Evolutionary conservation across 2,113 vertebrate species (phyloP).

Genomic region (Epinephelus moara): DNA sequence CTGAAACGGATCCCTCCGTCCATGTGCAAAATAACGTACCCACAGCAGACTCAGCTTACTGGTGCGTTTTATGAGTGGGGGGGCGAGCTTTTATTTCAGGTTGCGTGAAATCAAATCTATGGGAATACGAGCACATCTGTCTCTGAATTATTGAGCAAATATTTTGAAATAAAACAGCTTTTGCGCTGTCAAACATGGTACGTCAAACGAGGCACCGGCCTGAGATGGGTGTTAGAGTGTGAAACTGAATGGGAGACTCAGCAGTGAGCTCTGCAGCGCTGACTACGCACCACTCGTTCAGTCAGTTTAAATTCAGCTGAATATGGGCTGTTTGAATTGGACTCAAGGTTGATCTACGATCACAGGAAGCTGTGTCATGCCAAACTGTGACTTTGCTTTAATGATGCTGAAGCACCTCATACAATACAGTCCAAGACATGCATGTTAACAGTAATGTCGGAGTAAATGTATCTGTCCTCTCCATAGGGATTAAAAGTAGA

Average conservation of each 20-base stretch:
- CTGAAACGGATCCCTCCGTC: slow-evolving; percentile 72
- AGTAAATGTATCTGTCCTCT: slow-evolving; percentile 13
- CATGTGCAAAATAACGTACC: slow-evolving; percentile 71
- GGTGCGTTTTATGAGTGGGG: slow-evolving; percentile 59
- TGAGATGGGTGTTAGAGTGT: slow-evolving; percentile 56
- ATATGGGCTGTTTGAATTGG: slow-evolving; percentile 23
- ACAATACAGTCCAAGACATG: not conserved
- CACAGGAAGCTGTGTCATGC: slow-evolving; percentile 16
- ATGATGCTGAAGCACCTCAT: slow-evolving; percentile 31
- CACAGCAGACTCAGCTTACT: slow-evolving; percentile 67
- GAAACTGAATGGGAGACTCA: slow-evolving; percentile 43
- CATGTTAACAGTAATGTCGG: not conserved
- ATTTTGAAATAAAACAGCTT: slow-evolving; percentile 80
- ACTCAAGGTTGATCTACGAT: not conserved
- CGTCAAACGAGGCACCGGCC: slow-evolving; percentile 54
- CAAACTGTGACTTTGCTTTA: slow-evolving; percentile 23
- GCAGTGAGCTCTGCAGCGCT: slow-evolving; percentile 22
- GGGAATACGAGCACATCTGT: slow-evolving; percentile 76
- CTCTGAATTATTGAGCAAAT: slow-evolving; percentile 80
- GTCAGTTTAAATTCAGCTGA: slow-evolving; percentile 25
- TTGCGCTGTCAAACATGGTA: slow-evolving; percentile 73
- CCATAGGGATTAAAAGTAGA: slow-evolving; percentile 29
- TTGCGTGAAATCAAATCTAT: slow-evolving; percentile 76
- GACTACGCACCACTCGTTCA: slow-evolving; percentile 26
- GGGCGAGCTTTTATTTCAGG: slow-evolving; percentile 65